Evolutionary conservation across 2,113 vertebrate genomes (phyloP).

Genomic region (Cyanocitta stelleri): DNA sequence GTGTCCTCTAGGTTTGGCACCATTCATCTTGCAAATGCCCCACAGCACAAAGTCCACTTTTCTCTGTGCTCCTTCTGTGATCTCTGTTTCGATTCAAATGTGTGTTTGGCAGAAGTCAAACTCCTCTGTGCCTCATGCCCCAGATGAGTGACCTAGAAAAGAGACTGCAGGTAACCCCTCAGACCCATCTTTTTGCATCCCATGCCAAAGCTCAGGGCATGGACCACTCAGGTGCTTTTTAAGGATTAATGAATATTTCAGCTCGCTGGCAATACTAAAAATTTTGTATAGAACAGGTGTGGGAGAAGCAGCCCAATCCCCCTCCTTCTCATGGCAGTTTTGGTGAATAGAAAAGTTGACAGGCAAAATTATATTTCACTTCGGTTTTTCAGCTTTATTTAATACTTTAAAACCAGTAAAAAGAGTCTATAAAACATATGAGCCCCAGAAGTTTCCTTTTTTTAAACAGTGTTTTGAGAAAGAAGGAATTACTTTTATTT

Average conservation of each 20-base stretch:
- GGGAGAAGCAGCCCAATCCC: not conserved
- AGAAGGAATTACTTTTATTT: not conserved
- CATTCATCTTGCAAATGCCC: not conserved
- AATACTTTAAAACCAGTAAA: not conserved
- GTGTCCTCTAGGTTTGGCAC: not conserved
- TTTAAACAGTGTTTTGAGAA: not conserved
- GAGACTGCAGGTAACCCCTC: not conserved
- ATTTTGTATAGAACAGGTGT: not conserved
- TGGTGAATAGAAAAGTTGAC: not conserved
- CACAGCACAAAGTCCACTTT: not conserved
- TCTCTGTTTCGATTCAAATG: not conserved
- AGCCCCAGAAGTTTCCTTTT: not conserved
- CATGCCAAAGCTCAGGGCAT: not conserved
- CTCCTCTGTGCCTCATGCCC: not conserved
- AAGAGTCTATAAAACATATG: not conserved
- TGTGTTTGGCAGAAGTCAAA: not conserved
- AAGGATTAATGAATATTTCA: not conserved
- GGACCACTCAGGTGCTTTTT: not conserved
- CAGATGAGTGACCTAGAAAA: not conserved
- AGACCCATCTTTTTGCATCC: not conserved
- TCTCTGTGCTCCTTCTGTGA: not conserved
- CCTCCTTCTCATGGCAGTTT: not conserved
- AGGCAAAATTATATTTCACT: not conserved
- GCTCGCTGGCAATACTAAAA: not conserved
- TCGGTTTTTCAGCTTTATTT: not conserved